Base-by-base conservation (phyloP, 2,113 vertebrate genomes). In the Callospermophilus lateralis region DNA sequence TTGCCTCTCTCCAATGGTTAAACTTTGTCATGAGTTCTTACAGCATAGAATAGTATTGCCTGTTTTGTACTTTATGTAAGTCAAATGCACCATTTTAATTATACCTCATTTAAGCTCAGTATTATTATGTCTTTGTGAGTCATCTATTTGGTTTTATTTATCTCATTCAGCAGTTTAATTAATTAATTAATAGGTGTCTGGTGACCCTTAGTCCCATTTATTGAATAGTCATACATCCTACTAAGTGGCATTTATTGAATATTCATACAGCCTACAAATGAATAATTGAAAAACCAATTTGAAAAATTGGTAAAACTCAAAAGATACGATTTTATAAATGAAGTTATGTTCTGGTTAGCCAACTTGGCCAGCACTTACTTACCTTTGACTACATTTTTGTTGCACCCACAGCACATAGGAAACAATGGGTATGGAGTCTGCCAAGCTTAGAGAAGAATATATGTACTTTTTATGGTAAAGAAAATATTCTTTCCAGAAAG, bases 401-500 rank as follows among this genome's bases (percentile, higher is more conserved):
- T 51, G 55, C 7, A 85, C 22, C 89, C 34, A 86, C 20, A n/a
- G 65, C 37, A 63, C 90, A 78, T 81, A 76, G 78, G 48, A 26
- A 93, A 91, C 61, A 81, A 73, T 65, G 45, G 42, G 30, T 42
- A 4, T 61, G 15, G 24, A 61, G 67, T 48, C 51, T 92, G 74
- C 90, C 97, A 95, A 95, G 74, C n/a, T 77, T 51, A 85, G 78
- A 85, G 80, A 30, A 97, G 32, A 19, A 92, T n/a, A 85, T 72
- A 73, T 30, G 91, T 63, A 61, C 6, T 32, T 85, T 76, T 84
- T 87, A 78, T 84, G 51, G 48, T 88, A 81, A 93, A 85, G 32
- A 89, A 93, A 65, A 91, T 55, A 90, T 70, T 51, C 61, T 80
- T 86, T 92, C 61, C 78, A 96, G 67, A 96, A 95, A 93, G 89